Percentiles rank a stretch among this genome's conserved stretches.
Conservation (phyloP, 2,113 vertebrate species). For the Anguilla rostrata region DNA sequence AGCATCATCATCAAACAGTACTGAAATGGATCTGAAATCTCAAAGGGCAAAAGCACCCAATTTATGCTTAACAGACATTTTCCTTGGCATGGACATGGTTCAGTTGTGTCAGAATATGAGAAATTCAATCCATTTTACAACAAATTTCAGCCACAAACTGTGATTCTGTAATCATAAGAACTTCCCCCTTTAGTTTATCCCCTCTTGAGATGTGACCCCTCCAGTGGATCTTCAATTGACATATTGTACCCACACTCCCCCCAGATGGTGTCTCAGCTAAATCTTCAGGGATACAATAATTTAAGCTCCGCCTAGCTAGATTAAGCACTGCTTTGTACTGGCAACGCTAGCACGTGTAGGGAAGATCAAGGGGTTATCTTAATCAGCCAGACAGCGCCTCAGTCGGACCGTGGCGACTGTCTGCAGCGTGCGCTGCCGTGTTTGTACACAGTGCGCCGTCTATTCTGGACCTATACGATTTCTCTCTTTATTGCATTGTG, state of each 20-base stretch:
- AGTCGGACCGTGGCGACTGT: slow-evolving; percentile 45
- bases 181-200: neutral
- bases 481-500: slow-evolving; percentile 51
- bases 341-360: slow-evolving; percentile 40
- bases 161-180: neutral
- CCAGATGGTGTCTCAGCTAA: neutral
- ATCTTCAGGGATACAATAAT: slow-evolving; percentile 27
- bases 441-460: slow-evolving; percentile 35
- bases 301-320: slow-evolving; percentile 40
- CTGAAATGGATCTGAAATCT: neutral
- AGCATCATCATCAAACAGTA: too few species aligned
- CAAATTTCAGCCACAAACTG: too few species aligned
- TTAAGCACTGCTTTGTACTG: slow-evolving; percentile 37
- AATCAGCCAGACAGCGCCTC: slow-evolving; percentile 58
- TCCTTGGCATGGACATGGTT: too few species aligned
- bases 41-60: neutral
- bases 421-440: slow-evolving; percentile 30
- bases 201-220: neutral
- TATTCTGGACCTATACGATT: slow-evolving; percentile 52
- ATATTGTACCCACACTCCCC: neutral
- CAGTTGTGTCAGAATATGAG: neutral
- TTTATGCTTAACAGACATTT: neutral
- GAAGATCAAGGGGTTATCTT: slow-evolving; percentile 51
- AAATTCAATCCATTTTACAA: neutral
- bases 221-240: neutral